Conservation (phyloP, 2,888 invertebrate genomes). For the Drosophila yooni region DNA sequence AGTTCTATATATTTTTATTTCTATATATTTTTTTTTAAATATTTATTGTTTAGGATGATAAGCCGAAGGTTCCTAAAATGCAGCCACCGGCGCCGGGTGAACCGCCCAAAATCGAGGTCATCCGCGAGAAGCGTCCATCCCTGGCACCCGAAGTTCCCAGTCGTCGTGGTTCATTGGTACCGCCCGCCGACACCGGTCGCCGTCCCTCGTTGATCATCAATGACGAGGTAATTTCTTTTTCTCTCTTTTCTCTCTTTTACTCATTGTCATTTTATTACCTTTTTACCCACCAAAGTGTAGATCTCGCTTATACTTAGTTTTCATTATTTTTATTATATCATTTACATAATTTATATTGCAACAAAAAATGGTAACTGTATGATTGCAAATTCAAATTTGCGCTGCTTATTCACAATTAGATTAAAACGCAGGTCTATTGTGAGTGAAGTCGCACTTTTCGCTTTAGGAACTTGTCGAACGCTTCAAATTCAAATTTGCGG, state of each 20-base stretch:
- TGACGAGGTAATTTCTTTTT: conserved; percentile 91
- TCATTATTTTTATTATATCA: neutral
- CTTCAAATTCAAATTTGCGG: neutral
- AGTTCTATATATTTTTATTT: neutral
- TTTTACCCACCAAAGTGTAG: neutral
- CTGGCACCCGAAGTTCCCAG: conserved; percentile 89
- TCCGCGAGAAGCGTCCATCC: conserved; percentile 93
- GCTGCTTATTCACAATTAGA: neutral
- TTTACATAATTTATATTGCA: neutral
- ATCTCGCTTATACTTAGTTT: neutral
- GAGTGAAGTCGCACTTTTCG: neutral
- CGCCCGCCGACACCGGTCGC: conserved; percentile 92
- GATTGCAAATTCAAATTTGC: neutral
- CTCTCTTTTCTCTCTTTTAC: neutral
- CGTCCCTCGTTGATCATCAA: conserved; percentile 96
- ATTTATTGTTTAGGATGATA: conserved; percentile 74
- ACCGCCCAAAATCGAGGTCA: conserved; percentile 94
- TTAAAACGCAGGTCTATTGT: neutral
- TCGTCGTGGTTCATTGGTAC: conserved; percentile 94
- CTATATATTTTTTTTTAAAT: neutral
- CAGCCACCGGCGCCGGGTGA: conserved; percentile 87
- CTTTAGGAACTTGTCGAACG: neutral
- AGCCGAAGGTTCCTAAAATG: conserved; percentile 88
- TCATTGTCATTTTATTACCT: neutral
- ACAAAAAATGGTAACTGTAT: neutral